A percentile compares a stretch with the other conserved stretches of the same genome.
These are phyloP conservation scores for Pipistrellus pipistrellus DNA, from an alignment of 2,797 vertebrate genomes.

Conservation along the genomic window DNA sequence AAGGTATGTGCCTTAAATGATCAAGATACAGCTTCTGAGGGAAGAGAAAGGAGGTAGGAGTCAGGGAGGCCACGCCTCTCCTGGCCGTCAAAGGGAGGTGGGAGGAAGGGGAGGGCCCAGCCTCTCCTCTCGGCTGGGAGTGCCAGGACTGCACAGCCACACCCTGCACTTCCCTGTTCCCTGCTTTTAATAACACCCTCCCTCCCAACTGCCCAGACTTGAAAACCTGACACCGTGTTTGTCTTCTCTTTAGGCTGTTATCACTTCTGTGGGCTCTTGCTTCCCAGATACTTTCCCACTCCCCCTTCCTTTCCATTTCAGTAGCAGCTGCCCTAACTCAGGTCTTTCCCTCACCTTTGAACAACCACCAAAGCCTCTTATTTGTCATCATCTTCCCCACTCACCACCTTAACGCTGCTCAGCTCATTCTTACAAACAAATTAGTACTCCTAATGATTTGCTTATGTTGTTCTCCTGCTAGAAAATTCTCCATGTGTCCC, in stretches of 20 bases:
- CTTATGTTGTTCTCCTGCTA: neutral
- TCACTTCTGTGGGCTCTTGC: neutral
- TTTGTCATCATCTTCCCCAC: neutral
- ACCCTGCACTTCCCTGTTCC: neutral
- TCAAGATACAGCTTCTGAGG: neutral
- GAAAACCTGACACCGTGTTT: neutral
- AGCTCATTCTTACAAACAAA: neutral
- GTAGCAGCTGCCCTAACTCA: neutral
- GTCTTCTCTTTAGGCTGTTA: neutral
- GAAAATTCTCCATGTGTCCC: neutral
- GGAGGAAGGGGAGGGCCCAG: neutral
- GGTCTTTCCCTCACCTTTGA: neutral
- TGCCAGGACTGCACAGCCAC: neutral
- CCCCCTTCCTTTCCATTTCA: neutral
- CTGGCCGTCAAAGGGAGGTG: neutral
- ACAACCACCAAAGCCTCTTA: neutral
- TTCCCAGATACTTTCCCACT: neutral
- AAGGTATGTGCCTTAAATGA: neutral
- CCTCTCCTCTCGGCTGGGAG: neutral
- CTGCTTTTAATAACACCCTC: neutral
- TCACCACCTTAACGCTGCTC: neutral
- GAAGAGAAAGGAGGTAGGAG: neutral
- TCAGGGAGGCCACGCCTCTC: neutral
- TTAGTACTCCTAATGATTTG: neutral
- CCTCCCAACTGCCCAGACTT: neutral